These are phyloP conservation scores for Protobothrops mucrosquamatus DNA, from an alignment of 2,113 vertebrate genomes.

Conservation along the genomic window DNA sequence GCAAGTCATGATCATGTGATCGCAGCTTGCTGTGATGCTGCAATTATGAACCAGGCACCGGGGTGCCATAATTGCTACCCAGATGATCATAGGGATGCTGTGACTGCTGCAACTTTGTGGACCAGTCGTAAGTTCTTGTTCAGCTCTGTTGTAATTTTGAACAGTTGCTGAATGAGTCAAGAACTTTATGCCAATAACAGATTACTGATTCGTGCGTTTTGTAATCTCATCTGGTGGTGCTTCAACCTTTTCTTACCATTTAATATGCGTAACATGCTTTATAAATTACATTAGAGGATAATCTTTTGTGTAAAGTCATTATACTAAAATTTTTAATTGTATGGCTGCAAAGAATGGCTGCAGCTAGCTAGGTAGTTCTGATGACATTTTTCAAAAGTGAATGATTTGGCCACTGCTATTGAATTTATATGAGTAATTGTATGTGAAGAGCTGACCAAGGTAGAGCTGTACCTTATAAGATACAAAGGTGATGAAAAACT, in stretches of 20 bases:
- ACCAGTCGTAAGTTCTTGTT: not conserved
- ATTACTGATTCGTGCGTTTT: not conserved
- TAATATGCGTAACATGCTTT: not conserved
- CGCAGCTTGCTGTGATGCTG: not conserved
- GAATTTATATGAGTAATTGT: constrained; percentile 5
- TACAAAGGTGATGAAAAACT: constrained; percentile 14
- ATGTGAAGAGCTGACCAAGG: not conserved
- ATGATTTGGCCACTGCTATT: not conserved
- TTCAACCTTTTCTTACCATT: not conserved
- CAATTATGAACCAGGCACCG: not conserved
- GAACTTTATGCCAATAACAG: not conserved
- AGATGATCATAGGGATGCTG: not conserved
- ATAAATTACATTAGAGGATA: not conserved
- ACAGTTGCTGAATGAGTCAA: not conserved
- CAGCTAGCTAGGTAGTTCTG: not conserved
- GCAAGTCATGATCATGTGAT: not conserved
- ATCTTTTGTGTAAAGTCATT: not conserved
- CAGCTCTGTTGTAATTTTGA: not conserved
- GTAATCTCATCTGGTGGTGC: not conserved
- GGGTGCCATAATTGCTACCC: not conserved
- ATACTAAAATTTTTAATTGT: not conserved
- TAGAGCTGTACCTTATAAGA: not conserved
- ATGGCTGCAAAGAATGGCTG: not conserved
- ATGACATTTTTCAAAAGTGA: constrained; percentile 11
- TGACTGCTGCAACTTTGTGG: not conserved